Evolutionary conservation across 2,113 vertebrate species (phyloP).

Genomic region (Pseudois nayaur): DNA sequence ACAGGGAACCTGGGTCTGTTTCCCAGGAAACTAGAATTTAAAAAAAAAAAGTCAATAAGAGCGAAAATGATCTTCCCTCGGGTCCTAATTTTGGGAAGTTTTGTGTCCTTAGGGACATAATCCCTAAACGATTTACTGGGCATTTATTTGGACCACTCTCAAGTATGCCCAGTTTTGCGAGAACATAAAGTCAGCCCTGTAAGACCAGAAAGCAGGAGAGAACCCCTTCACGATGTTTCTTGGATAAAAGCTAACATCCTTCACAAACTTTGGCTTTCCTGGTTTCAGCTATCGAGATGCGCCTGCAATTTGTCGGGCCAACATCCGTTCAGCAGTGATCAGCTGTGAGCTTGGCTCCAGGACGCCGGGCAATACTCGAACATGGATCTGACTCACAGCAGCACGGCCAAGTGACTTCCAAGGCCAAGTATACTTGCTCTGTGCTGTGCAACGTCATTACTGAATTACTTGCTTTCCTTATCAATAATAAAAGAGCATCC

Average conservation of each 20-base stretch:
- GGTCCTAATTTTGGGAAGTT: neutral
- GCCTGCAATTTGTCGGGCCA: neutral
- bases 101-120: neutral
- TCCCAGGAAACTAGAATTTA: neutral
- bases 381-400: neutral
- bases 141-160: neutral
- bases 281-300: neutral
- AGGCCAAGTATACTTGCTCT: neutral
- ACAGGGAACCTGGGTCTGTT: neutral
- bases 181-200: neutral
- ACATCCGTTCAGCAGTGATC: neutral
- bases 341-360: neutral
- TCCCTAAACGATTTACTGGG: neutral
- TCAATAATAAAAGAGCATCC: neutral
- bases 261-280: neutral
- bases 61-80: neutral
- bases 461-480: neutral
- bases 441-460: neutral
- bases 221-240: neutral
- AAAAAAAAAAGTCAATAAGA: neutral
- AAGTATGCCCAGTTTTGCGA: neutral
- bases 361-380: neutral
- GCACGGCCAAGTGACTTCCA: fast-evolving
- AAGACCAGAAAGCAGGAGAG: neutral
- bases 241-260: neutral